Evolutionary conservation across 2,888 invertebrate species (phyloP).

Genomic region (Anthophora plumipes): DNA sequence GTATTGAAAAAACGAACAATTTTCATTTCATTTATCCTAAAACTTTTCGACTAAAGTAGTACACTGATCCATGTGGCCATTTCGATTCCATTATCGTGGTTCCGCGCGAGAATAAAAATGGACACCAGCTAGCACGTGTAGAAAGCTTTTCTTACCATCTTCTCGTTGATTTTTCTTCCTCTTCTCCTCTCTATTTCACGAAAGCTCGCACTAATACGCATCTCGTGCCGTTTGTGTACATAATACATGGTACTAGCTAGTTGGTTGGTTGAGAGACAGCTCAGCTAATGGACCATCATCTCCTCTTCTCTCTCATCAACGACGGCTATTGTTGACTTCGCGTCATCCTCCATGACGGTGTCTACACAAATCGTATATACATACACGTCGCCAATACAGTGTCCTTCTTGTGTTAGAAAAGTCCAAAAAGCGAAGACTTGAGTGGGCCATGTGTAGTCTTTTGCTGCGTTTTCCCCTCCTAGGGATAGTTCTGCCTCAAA

Average conservation of each 20-base stretch:
- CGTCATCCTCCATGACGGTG: constrained; percentile 66
- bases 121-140: background rate
- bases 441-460: no score
- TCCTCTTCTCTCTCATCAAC: constrained; percentile 61
- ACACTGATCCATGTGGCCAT: background rate
- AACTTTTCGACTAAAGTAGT: no score
- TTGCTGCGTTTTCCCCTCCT: no score
- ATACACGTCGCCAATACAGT: background rate
- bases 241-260: constrained; percentile 66
- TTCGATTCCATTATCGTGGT: constrained; percentile 29
- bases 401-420: no score
- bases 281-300: constrained; percentile 76
- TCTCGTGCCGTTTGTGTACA: constrained; percentile 63
- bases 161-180: constrained; percentile 19
- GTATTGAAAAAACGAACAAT: no score
- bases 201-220: constrained; percentile 6
- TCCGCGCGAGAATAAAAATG: background rate
- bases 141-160: constrained; percentile 30
- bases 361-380: constrained; percentile 34
- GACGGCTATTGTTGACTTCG: constrained; percentile 74
- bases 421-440: no score
- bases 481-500: no score
- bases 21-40: no score
- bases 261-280: constrained; percentile 74
- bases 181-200: constrained; percentile 4